Evolutionary conservation across 1,140 invertebrate species (phyloP).

Genomic region (Scaptomyza hsui): DNA sequence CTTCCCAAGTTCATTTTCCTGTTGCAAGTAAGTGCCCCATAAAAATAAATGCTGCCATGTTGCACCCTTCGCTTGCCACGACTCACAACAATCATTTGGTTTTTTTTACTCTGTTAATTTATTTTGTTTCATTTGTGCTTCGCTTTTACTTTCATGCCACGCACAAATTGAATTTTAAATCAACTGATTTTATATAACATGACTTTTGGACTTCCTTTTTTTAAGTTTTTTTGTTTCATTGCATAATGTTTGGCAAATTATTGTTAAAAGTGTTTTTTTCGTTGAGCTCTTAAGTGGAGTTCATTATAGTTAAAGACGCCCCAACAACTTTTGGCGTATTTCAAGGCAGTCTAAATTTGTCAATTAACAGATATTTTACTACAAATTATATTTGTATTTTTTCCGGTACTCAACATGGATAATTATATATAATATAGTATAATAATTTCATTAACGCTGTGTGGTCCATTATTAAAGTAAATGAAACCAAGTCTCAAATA

Average conservation of each 20-base stretch:
- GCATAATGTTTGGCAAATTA: constrained; percentile 15
- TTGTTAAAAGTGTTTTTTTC: constrained; percentile 18
- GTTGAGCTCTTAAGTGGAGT: constrained; percentile 13
- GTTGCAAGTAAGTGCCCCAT: constrained; percentile 62
- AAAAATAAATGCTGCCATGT: constrained; percentile 49
- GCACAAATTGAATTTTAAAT: constrained; percentile 61
- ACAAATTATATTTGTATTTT: constrained; percentile 7
- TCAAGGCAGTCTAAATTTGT: constrained; percentile 28
- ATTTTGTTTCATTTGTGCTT: constrained; percentile 22
- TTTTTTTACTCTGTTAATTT: constrained; percentile 35
- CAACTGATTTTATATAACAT: constrained; percentile 34
- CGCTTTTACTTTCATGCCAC: constrained; percentile 65
- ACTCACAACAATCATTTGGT: constrained; percentile 19
- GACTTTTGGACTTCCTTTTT: constrained; percentile 10
- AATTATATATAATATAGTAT: constrained; percentile 16
- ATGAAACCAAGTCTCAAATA: constrained; percentile 48
- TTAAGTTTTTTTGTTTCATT: constrained; percentile 8
- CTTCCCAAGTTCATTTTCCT: constrained; percentile 61
- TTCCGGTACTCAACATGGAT: constrained; percentile 10
- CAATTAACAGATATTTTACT: constrained; percentile 13
- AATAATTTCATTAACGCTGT: constrained; percentile 33
- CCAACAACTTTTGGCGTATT: constrained; percentile 7
- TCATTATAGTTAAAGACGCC: constrained; percentile 28
- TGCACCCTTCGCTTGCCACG: constrained; percentile 3
- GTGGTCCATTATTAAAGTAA: constrained; percentile 54